Evolutionary conservation across 1,140 invertebrate species (phyloP).

Genomic region (Philopotamus ludificatus): DNA sequence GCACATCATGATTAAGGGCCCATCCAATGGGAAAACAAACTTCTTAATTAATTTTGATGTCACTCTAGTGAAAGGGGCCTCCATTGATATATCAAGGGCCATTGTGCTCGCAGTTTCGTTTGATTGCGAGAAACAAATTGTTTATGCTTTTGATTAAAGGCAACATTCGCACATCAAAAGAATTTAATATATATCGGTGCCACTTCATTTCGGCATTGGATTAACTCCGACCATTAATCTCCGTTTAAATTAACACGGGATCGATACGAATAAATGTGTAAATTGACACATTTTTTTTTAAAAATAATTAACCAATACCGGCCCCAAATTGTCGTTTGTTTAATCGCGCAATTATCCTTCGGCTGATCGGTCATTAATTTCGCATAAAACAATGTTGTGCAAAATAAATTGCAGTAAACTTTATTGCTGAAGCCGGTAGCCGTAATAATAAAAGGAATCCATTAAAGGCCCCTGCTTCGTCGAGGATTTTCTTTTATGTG

Average conservation of each 20-base stretch:
- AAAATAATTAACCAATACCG: too few species aligned
- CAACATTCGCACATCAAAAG: background rate
- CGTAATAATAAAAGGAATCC: background rate
- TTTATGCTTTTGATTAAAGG: background rate
- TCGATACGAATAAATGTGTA: too few species aligned
- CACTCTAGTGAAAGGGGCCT: background rate
- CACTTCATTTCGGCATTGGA: background rate
- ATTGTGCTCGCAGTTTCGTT: background rate
- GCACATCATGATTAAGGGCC: background rate
- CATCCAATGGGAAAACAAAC: slow-evolving; percentile 10
- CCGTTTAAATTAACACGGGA: too few species aligned
- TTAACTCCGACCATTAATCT: background rate
- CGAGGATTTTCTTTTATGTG: background rate
- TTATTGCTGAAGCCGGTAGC: background rate
- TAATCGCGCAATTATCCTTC: background rate
- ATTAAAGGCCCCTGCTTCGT: background rate
- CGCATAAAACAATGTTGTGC: background rate
- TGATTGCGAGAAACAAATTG: background rate
- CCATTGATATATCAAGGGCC: slow-evolving; percentile 17
- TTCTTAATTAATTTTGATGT: slow-evolving; percentile 30
- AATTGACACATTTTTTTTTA: too few species aligned
- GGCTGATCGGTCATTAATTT: background rate
- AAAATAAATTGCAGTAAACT: slow-evolving; percentile 1
- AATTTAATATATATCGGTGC: too few species aligned
- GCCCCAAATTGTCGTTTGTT: background rate